Evolutionary conservation across 1,140 invertebrate species (phyloP), one percentile per base, ranked within the genome.

Genomic region (Hesperophylax magnus): DNA sequence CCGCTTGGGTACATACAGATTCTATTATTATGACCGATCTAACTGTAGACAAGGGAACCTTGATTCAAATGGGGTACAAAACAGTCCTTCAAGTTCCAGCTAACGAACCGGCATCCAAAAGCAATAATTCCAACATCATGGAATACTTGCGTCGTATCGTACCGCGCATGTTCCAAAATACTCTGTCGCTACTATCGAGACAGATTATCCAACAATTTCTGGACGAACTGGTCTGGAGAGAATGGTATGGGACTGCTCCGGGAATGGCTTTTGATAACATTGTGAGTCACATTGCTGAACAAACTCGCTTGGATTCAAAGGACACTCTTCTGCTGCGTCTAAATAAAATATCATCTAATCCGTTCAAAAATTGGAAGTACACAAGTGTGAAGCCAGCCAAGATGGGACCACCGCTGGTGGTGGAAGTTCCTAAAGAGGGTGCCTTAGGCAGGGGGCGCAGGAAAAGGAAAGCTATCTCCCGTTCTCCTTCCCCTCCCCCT

Each of bases 111-210:
- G 87, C 90, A 47, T 91, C 91, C 20, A 88, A 91, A 61, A 91
- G 92, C 75, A 93, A 92, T 77, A 96, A 96, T 86, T 92, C 93
- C 5, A 93, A 94, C 52, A 94, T 97, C 6, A 97, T 97, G 96
- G 95, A 97, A 75, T 97, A 97, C 86, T 87, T 97, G 53, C 89
- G 95, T 56, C 92, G 94, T 80, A 95, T 97, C 79, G 95, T 97
- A 5, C 96, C 96, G 0, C 91, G 95, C 86, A 97, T 97, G 95
- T 97, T 97, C 87, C 94, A 97, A 90, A 97, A 96, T 86, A 96
- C 96, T 0, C 86, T 97, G 8, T 96, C 95, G 20, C 88, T 97
- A 74, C 88, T 97, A 0, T 96, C 94, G 6, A 90, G 95, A 67
- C 94, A 95, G 87, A 95, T 96, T 87, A 96, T 97, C 85, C 96